A percentile compares a stretch with the other conserved stretches of the same genome.
Evolutionary conservation across 2,888 invertebrate species (phyloP).

Genomic region (Deilephila elpenor): DNA sequence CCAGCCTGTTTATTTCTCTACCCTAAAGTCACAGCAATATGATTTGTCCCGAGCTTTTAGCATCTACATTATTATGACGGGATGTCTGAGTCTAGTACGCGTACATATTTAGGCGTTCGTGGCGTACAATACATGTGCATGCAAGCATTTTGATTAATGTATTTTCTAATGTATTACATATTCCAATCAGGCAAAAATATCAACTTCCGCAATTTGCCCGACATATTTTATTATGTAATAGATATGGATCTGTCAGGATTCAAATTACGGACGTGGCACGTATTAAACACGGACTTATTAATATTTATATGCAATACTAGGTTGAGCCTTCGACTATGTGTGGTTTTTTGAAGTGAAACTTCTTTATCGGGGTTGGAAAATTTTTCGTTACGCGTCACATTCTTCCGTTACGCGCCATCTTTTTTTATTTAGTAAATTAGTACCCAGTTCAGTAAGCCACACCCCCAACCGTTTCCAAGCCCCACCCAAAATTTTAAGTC

Average conservation of each 20-base stretch:
- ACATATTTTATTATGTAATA: constrained; percentile 25
- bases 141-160: constrained; percentile 25
- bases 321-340: neutral
- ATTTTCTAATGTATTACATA: constrained; percentile 28
- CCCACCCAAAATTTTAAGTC: no score
- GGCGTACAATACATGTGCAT: constrained; percentile 18
- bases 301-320: constrained; percentile 9
- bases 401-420: no score
- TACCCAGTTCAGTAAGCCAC: no score
- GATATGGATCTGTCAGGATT: constrained; percentile 26
- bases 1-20: no score
- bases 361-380: no score
- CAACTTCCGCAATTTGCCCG: constrained; percentile 23
- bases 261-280: constrained; percentile 27
- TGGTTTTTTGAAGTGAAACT: no score
- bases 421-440: no score
- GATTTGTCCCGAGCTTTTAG: neutral
- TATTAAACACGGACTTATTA: constrained; percentile 14
- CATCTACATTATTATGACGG: neutral
- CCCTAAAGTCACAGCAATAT: no score
- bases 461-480: no score
- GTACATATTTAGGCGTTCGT: neutral
- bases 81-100: neutral
- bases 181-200: constrained; percentile 22
- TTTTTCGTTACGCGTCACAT: no score